Evolutionary conservation across 1,140 invertebrate genomes (phyloP), one percentile per base, ranked within the genome.

Genomic region (Drosophila arawakana): DNA sequence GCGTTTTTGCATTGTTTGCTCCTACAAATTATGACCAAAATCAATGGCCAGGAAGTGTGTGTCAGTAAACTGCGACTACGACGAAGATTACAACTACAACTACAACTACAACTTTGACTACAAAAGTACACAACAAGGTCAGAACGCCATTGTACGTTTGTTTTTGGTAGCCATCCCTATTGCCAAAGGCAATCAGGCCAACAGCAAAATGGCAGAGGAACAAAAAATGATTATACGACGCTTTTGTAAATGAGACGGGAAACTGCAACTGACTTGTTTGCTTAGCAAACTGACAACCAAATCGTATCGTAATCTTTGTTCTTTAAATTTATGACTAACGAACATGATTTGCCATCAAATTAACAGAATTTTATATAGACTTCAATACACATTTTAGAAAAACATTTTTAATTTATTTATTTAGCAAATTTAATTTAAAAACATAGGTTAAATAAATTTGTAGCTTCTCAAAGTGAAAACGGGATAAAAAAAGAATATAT

Each of bases 41-140:
- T 82, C 83, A 88, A 86, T 83, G 80, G 68, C 58, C 82, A 73
- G 63, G 55, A 78, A 82, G 62, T 69, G 46, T 47, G 62, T 47
- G 49, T 50, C 47, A 78, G 63, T 46, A 50, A 44, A 15, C 57
- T 60, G 25, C 30, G 43, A 15, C 65, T 60, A 66, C 60, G 30
- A 46, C 39, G 15, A 34, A 30, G 18, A 50, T 46, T n/a, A 63
- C 35, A 21, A 15, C 41, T 46, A 41, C 43, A n/a, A 13, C 65
- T 55, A 66, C 57, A 34, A 46, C 34, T 46, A 10, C 8, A 18
- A 63, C 34, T 8, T 41, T 46, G 35, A 52, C 46, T 21, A 63
- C 37, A 21, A 43, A 46, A 61, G 37, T 34, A 37, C 43, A 54
- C 39, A 55, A 67, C 83, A 88, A 88, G 83, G 80, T 80, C 83